Base-by-base conservation (phyloP, 2,113 vertebrate genomes). In the Pterocles burchelli region DNA sequence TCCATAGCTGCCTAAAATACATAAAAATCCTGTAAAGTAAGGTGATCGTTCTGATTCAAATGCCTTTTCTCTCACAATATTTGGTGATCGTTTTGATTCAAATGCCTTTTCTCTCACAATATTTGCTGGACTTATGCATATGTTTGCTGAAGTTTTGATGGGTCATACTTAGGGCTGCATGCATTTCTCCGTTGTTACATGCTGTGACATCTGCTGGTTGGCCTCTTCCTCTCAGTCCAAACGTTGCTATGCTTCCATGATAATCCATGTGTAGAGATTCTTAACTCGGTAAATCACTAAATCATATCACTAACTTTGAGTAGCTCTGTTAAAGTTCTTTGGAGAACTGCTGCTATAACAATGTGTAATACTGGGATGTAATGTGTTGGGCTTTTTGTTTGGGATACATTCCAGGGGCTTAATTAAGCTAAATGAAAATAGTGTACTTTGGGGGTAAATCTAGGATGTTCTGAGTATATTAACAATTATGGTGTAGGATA, bases 171-270 rank as follows among this genome's bases (percentile, higher is more conserved):
- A 41, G 0, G 18, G 57, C 46, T 63, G 24, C 1, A 0, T 70
- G 34, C 7, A 3, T 85, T 92, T 67, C 84, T 94, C 33, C 38
- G 10, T 61, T 91, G 70, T 88, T 94, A 70, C 0, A 1, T 54
- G 36, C 80, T 57, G 21, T 65, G 84, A 75, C 0, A 4, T 85
- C 45, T 87, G 66, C 73, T 78, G 65, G n/a, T 49, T 91, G 89
- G 77, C 91, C 85, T 95, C 77, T 94, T 81, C 81, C 74, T 95
- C 58, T 77, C 46, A 49, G 80, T 92, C 46, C 84, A 95, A 75
- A 96, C 93, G 83, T 96, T 87, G 49, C 66, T 68, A 0, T 72
- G 46, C 58, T 87, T 78, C 83, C 62, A 33, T 91, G 93, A 92
- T 93, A 90, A 96, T 82, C 57, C 77, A 67, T 1, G 1, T 82